Evolutionary conservation across 2,888 invertebrate genomes (phyloP).

Genomic region (Limnephilus lunatus): DNA sequence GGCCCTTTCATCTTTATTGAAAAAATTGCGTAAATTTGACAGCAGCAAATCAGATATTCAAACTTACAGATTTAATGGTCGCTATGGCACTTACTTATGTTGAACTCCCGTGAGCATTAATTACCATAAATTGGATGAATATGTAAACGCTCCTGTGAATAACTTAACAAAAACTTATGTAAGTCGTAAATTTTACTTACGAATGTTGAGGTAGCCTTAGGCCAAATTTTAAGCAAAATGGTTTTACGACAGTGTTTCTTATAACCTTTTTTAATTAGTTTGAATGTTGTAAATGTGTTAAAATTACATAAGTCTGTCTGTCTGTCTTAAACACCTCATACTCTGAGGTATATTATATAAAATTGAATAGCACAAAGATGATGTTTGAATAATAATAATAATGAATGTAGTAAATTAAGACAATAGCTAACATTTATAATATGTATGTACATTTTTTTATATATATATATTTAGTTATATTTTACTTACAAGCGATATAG

Average conservation of each 20-base stretch:
- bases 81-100: too few species aligned
- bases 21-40: too few species aligned
- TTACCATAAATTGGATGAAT: too few species aligned
- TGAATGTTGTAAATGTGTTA: background rate
- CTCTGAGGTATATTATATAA: background rate
- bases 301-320: background rate
- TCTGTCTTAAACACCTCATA: background rate
- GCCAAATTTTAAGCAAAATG: background rate
- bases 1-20: too few species aligned
- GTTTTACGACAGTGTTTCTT: background rate
- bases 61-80: too few species aligned
- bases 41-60: too few species aligned
- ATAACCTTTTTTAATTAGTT: background rate
- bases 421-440: conserved; percentile 19
- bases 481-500: background rate
- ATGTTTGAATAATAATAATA: background rate
- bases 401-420: background rate
- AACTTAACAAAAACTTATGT: too few species aligned
- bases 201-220: too few species aligned
- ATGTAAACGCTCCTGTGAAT: too few species aligned
- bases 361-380: background rate
- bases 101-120: too few species aligned
- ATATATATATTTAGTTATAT: conserved; percentile 9
- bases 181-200: too few species aligned
- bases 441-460: background rate